These are phyloP conservation scores for Leucophenga maculata DNA, from an alignment of 2,888 invertebrate species.

Conservation along the genomic window DNA sequence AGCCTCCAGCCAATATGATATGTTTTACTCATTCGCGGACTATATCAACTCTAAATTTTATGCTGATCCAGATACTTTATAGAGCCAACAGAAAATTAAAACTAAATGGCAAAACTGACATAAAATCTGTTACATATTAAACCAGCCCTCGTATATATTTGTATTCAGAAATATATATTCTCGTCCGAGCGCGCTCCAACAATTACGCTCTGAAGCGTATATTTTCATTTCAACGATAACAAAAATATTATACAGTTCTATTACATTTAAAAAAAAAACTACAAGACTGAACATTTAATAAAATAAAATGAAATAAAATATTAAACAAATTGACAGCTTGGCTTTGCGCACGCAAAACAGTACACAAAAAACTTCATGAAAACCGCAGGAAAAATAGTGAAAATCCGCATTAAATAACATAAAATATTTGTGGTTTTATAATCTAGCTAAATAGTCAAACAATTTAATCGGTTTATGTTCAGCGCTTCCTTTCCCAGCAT, in stretches of 20 bases:
- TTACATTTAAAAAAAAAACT: constrained; percentile 18
- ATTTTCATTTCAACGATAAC: constrained; percentile 59
- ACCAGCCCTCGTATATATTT: neutral
- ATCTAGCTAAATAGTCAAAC: constrained; percentile 3
- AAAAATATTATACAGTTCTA: constrained; percentile 25
- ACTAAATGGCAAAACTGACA: too few species aligned
- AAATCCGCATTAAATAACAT: constrained; percentile 14
- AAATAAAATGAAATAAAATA: constrained; percentile 39
- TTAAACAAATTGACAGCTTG: constrained; percentile 24
- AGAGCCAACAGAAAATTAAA: too few species aligned
- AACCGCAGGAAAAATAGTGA: neutral
- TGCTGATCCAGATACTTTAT: too few species aligned
- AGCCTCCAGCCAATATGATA: too few species aligned
- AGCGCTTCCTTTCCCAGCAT: constrained; percentile 34
- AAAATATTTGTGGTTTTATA: constrained; percentile 12
- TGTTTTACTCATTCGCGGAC: too few species aligned
- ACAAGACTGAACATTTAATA: constrained; percentile 38
- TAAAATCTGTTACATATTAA: too few species aligned
- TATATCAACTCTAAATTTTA: too few species aligned
- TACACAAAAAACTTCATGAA: constrained; percentile 40
- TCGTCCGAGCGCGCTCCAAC: constrained; percentile 39
- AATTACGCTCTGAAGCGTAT: constrained; percentile 59
- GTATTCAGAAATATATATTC: constrained; percentile 35
- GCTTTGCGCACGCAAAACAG: constrained; percentile 29
- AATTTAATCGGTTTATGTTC: constrained; percentile 15